phyloP scores from a whole-genome alignment of 30 jellyfish, hydroid and myxozoan genomes.

The Catostylus mosaicus region DNA sequence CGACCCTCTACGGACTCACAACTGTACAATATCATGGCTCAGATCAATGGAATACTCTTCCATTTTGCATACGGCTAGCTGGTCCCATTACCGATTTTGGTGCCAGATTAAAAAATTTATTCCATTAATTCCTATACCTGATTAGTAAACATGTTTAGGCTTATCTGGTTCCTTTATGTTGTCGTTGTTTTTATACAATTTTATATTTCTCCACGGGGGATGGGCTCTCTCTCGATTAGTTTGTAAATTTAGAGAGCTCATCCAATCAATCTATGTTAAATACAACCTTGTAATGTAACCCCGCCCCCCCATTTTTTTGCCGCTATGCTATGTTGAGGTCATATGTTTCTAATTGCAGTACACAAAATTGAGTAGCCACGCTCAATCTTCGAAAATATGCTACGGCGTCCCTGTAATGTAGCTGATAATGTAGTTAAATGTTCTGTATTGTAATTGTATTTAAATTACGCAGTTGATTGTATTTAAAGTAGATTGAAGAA shows the following conservation, averaged over 20 bases:
- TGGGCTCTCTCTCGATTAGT: not conserved
- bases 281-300: not conserved
- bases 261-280: not conserved
- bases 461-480: no score
- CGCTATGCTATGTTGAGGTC: no score
- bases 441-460: no score
- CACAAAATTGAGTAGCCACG: no score
- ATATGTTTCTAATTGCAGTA: no score
- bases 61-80: not conserved
- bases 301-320: not conserved
- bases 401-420: no score
- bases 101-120: not conserved
- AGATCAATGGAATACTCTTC: not conserved
- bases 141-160: not conserved
- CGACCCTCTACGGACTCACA: not conserved
- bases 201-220: not conserved
- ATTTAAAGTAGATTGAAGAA: no score
- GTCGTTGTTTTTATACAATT: not conserved
- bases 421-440: no score
- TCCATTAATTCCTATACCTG: not conserved
- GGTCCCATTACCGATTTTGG: not conserved
- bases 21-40: not conserved
- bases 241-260: not conserved
- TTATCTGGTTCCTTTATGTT: not conserved
- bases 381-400: no score